Evolutionary conservation across 2,888 invertebrate species (phyloP).

Genomic region (Lucinisca nassula): DNA sequence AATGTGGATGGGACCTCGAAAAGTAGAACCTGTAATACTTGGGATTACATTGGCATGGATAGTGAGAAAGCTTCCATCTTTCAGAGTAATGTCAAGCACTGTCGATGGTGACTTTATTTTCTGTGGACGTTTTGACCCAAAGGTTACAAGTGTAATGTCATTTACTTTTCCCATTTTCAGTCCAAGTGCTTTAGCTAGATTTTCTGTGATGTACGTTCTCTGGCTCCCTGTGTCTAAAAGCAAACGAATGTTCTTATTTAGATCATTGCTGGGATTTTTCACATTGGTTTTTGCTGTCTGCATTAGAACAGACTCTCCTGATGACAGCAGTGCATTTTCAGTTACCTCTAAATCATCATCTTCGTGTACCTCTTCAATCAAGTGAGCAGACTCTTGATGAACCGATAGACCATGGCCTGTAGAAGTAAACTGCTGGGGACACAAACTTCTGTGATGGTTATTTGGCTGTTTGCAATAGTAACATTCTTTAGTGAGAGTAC

Average conservation of each 20-base stretch:
- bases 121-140: background rate
- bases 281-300: conserved; percentile 34
- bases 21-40: background rate
- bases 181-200: background rate
- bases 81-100: background rate
- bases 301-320: conserved; percentile 33
- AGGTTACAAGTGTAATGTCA: background rate
- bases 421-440: conserved; percentile 19
- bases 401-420: background rate
- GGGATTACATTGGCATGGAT: background rate
- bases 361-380: background rate
- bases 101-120: background rate
- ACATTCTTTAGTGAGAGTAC: conserved; percentile 21
- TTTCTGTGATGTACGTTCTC: conserved; percentile 15
- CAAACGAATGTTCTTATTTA: background rate
- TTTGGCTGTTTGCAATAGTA: conserved; percentile 34
- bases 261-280: background rate
- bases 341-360: background rate
- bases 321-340: conserved; percentile 36
- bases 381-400: background rate
- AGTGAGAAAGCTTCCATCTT: background rate
- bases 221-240: conserved; percentile 8
- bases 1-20: background rate
- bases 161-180: background rate
- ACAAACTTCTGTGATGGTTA: conserved; percentile 40